Conservation (phyloP, 2,888 invertebrate genomes). For the Protophormia terraenovae region DNA sequence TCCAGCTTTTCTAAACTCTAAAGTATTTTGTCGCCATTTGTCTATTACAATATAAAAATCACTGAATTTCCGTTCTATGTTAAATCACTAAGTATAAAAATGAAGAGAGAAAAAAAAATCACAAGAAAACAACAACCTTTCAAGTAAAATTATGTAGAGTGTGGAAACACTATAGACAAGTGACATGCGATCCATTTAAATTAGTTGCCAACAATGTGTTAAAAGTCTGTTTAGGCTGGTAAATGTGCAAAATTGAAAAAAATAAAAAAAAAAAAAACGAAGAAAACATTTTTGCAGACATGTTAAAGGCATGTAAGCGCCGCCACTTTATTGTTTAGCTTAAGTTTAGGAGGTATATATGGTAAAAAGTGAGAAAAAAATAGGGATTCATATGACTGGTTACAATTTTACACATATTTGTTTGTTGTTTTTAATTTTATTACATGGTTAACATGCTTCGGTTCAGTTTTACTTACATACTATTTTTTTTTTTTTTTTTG, state of each 20-base stretch:
- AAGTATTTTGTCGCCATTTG: conserved; percentile 60
- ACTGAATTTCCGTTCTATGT: conserved; percentile 11
- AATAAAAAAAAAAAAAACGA: conserved; percentile 16
- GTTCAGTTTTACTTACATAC: conserved; percentile 6
- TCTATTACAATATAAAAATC: conserved; percentile 28
- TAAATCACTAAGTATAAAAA: not conserved
- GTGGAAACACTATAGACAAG: conserved; percentile 65
- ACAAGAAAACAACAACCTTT: not conserved
- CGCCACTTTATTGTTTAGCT: conserved; percentile 53
- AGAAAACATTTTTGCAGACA: conserved; percentile 53
- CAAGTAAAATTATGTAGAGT: conserved; percentile 45
- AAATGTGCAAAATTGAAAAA: conserved; percentile 42
- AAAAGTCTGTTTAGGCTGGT: conserved; percentile 73
- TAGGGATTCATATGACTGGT: conserved; percentile 40
- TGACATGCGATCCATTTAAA: conserved; percentile 77
- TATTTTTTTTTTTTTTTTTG: not conserved
- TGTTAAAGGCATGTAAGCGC: conserved; percentile 67
- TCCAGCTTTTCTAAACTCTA: not conserved
- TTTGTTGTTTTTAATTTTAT: conserved; percentile 31
- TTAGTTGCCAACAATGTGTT: conserved; percentile 80
- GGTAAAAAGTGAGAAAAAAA: not conserved
- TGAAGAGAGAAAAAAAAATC: not conserved
- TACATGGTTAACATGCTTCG: conserved; percentile 22
- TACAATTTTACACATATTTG: conserved; percentile 30
- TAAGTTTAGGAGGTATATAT: conserved; percentile 40